Evolutionary conservation across 2,797 vertebrate species (phyloP).

Genomic region (Darevskia nairensis): DNA sequence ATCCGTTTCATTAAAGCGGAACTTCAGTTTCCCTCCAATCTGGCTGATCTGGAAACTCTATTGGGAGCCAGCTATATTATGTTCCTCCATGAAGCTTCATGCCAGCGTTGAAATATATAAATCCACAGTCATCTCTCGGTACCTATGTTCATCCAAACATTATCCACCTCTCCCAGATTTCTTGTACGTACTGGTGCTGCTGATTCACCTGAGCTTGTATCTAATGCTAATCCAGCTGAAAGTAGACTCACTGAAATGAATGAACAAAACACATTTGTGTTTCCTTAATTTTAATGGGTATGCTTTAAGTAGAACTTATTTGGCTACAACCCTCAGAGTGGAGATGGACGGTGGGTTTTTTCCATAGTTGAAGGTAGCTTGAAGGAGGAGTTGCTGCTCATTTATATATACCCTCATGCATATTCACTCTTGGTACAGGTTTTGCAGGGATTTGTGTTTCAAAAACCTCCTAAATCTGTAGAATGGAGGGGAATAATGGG

Average conservation of each 20-base stretch:
- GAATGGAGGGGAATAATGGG: not conserved
- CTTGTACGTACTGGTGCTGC: not conserved
- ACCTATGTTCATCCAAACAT: not conserved
- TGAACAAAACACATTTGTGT: too few relatives aligned
- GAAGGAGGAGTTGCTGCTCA: not conserved
- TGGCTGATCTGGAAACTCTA: not conserved
- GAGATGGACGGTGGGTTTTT: not conserved
- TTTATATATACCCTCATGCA: not conserved
- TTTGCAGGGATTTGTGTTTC: not conserved
- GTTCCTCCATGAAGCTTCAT: not conserved
- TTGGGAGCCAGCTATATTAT: not conserved
- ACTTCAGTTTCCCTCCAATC: not conserved
- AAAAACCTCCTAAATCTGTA: not conserved
- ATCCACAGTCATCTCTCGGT: not conserved
- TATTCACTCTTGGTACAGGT: not conserved
- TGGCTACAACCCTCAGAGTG: not conserved
- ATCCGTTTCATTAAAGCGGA: not conserved
- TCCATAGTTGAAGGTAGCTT: not conserved
- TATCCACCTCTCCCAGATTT: not conserved
- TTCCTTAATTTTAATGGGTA: too few relatives aligned
- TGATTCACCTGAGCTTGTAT: not conserved
- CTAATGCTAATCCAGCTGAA: too few relatives aligned
- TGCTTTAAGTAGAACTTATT: too few relatives aligned
- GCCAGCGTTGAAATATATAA: not conserved
- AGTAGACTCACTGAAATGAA: too few relatives aligned